A percentile compares a stretch with the other conserved stretches of the same genome.
phyloP scores from a whole-genome alignment of 2,888 invertebrate species.

The Mechanitis messenoides region DNA sequence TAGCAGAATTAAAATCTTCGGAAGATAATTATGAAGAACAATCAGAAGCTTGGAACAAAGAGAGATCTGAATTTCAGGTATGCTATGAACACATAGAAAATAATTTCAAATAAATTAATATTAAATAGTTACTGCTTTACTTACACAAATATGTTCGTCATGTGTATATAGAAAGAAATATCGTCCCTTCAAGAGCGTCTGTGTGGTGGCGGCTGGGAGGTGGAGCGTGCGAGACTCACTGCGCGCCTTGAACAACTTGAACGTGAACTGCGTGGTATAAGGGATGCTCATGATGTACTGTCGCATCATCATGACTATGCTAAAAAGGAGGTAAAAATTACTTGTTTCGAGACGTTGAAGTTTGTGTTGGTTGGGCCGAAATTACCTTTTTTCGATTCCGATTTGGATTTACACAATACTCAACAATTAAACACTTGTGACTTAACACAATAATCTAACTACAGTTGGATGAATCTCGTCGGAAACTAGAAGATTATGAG shows the following conservation, averaged over 20 bases:
- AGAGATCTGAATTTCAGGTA: constrained; percentile 83
- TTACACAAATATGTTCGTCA: background rate
- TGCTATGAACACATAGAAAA: background rate
- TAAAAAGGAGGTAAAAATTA: constrained; percentile 61
- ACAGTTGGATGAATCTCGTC: constrained; percentile 85
- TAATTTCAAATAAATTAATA: background rate
- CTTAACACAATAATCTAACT: constrained; percentile 7
- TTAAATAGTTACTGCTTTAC: no score
- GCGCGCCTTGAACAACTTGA: constrained; percentile 84
- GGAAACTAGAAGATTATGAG: constrained; percentile 90
- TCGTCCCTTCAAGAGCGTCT: constrained; percentile 68
- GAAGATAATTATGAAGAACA: constrained; percentile 80
- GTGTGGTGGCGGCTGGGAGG: constrained; percentile 76
- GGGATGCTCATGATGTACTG: constrained; percentile 85
- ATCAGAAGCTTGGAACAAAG: constrained; percentile 83
- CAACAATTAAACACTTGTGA: background rate
- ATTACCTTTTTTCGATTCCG: no score
- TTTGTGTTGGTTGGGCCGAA: no score
- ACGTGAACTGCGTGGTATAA: constrained; percentile 82
- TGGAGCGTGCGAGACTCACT: constrained; percentile 82
- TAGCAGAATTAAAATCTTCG: constrained; percentile 79
- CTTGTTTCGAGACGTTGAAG: background rate
- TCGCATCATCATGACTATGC: constrained; percentile 85
- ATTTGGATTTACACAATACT: no score
- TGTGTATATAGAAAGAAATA: constrained; percentile 51